phyloP scores from a whole-genome alignment of 2,888 invertebrate species.

The Chloroclysta siterata region DNA sequence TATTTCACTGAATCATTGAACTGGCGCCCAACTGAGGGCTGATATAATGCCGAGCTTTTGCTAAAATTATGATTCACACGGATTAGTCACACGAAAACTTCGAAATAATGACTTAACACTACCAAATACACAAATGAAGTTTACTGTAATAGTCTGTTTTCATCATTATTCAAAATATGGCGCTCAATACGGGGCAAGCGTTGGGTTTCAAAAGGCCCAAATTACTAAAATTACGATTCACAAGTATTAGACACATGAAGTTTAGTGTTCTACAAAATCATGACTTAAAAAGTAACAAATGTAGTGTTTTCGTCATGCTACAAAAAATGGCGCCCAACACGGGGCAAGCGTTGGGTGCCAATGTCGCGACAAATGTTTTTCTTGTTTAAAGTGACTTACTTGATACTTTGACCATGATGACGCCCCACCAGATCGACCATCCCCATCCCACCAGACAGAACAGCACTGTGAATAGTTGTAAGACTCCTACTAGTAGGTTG shows the following conservation, averaged over 20 bases:
- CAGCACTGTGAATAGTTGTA: conserved; percentile 96
- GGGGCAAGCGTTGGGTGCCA: not conserved
- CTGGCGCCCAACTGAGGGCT: conserved; percentile 2
- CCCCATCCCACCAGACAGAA: conserved; percentile 99
- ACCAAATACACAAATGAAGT: too few relatives aligned
- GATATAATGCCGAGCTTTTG: not conserved
- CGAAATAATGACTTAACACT: too few relatives aligned
- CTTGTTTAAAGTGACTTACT: conserved; percentile 85
- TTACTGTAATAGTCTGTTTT: too few relatives aligned
- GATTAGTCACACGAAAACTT: too few relatives aligned
- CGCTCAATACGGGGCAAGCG: too few relatives aligned
- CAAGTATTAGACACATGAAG: not conserved
- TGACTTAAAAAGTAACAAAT: not conserved
- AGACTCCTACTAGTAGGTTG: conserved; percentile 93
- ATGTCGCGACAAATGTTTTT: not conserved
- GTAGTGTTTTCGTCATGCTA: too few relatives aligned
- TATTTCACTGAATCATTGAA: too few relatives aligned
- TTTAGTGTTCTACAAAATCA: not conserved
- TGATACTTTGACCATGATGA: conserved; percentile 94
- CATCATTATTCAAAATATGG: too few relatives aligned
- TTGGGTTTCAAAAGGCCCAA: too few relatives aligned
- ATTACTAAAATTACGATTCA: not conserved
- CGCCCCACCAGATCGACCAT: conserved; percentile 99
- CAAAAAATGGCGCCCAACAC: conserved; percentile 22
- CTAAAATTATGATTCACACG: not conserved